Evolutionary conservation across 2,113 vertebrate species (phyloP).

Genomic region (Turdus rufiventris): DNA sequence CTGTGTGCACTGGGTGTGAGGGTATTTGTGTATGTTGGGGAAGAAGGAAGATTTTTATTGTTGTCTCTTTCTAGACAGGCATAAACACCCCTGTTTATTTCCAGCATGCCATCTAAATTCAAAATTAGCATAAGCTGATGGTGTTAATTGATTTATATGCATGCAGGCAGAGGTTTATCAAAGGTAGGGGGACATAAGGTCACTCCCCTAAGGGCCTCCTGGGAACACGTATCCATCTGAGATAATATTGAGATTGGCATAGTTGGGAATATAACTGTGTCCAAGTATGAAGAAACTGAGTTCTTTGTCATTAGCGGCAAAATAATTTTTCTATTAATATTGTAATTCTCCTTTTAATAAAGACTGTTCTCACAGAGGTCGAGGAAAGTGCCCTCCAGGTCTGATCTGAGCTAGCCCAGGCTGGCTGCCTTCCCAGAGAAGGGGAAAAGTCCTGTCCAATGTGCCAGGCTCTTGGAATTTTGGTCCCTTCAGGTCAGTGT

Average conservation of each 20-base stretch:
- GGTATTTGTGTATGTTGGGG: not conserved
- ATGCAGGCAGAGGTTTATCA: constrained; percentile 39
- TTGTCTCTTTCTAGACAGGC: constrained; percentile 8
- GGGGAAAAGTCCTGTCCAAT: not conserved
- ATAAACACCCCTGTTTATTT: constrained; percentile 6
- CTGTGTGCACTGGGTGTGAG: not conserved
- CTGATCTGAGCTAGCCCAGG: not conserved
- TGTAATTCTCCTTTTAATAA: constrained; percentile 65
- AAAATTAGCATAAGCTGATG: constrained; percentile 47
- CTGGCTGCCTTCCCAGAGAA: constrained; percentile 38
- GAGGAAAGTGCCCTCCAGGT: constrained; percentile 10
- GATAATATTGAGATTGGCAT: constrained; percentile 47
- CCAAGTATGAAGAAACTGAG: constrained; percentile 39
- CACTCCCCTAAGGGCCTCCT: not conserved
- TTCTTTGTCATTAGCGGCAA: constrained; percentile 63
- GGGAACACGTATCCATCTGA: constrained; percentile 40
- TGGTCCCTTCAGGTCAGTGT: not conserved
- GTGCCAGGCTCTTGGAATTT: constrained; percentile 4
- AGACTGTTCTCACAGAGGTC: not conserved
- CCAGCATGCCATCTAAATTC: constrained; percentile 5
- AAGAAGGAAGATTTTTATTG: not conserved
- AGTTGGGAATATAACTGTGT: constrained; percentile 26
- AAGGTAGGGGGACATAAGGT: constrained; percentile 46
- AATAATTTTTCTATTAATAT: constrained; percentile 71
- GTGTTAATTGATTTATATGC: constrained; percentile 56